Base-by-base conservation (phyloP, 2,888 invertebrate species). In the Trachelus troglodyta region DNA sequence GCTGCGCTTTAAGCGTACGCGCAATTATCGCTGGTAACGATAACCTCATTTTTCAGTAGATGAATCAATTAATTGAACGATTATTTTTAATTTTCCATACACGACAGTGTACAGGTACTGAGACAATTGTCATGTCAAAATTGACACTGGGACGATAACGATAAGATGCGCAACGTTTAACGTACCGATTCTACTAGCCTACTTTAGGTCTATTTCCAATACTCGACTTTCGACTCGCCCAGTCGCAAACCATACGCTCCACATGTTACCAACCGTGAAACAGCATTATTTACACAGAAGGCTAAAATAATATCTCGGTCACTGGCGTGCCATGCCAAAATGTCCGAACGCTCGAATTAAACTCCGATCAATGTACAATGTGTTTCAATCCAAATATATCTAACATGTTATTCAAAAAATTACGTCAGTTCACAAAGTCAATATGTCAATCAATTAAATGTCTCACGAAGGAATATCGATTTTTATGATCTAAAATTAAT, bases 281-380 rank as follows among this genome's bases (percentile, higher is more conserved):
- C 56, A 23, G 71, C 71, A 71, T 71, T 71, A 71, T 71, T 71
- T 31, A 71, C 71, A 71, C 71, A 34, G 71, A 71, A 71, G 71
- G 71, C 31, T 71, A 71, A 71, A 71, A 71, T 71, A 71, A 71
- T 34, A 71, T 71, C 33, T 31, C 71, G 71, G 71, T 71, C 71
- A 71, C 33, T 71, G 71, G 71, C 33, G 71, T 30, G 71, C 33
- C 56, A 56, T 56, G 56, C 56, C 56, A 56, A 56, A 56, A 56
- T 56, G 56, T 23, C 56, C 56, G 23, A 23, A 56, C 40, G 56
- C 56, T 56, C 56, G 56, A 56, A 56, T 56, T 56, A 56, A 56
- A 56, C 56, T 23, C 56, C 56, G 15, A 56, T 56, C 56, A 23
- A 56, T 56, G 56, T 56, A 56, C 56, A 56, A 23, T 56, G 56